A percentile compares a stretch with the other conserved stretches of the same genome.
phyloP scores from a whole-genome alignment of 2,888 invertebrate genomes.

The Neoascia interrupta region DNA sequence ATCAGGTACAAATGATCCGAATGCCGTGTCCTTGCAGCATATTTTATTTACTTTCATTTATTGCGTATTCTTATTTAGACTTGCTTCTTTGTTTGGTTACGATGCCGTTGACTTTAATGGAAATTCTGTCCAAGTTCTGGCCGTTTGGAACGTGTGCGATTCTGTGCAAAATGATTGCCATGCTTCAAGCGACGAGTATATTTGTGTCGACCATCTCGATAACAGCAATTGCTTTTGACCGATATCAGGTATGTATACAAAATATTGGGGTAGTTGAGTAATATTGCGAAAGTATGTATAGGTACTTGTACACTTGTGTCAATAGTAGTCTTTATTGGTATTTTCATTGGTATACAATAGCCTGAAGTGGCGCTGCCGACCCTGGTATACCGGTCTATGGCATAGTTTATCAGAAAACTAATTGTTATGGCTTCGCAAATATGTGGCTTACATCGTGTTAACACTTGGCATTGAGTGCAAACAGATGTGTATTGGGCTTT shows the following conservation, averaged over 20 bases:
- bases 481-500: conserved; percentile 4
- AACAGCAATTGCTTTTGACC: conserved; percentile 92
- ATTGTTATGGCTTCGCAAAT: conserved; percentile 1
- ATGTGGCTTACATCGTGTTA: conserved; percentile 24
- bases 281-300: not conserved
- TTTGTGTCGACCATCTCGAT: conserved; percentile 97
- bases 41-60: conserved; percentile 1
- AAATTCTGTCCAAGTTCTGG: conserved; percentile 92
- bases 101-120: conserved; percentile 93
- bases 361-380: too few species aligned
- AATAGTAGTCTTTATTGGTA: too few species aligned
- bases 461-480: conserved; percentile 28
- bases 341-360: too few species aligned
- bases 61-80: conserved; percentile 80
- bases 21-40: too few species aligned
- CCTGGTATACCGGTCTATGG: too few species aligned
- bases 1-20: conserved; percentile 80
- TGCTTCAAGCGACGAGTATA: conserved; percentile 93
- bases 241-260: conserved; percentile 85
- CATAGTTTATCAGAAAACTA: not conserved
- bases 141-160: conserved; percentile 87
- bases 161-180: conserved; percentile 91
- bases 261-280: not conserved
- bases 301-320: too few species aligned
- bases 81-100: conserved; percentile 92